These are phyloP conservation scores for Ibidorhyncha struthersii DNA, from an alignment of 2,113 vertebrate species.

Conservation along the genomic window DNA sequence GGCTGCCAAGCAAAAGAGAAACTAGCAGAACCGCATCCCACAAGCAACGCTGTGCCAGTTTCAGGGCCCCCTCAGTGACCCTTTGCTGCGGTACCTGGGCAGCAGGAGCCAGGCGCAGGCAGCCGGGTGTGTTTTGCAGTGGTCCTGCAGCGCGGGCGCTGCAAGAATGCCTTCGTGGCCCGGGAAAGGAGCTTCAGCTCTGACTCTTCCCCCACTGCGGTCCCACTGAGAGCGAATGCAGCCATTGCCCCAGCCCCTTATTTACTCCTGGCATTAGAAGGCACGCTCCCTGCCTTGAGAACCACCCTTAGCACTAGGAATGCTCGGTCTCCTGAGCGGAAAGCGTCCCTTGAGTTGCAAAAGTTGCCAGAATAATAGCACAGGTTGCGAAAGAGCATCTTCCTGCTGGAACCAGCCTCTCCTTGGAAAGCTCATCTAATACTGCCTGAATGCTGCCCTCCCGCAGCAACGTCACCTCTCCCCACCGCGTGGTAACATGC, in stretches of 20 bases:
- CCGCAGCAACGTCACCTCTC: not conserved
- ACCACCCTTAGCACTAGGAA: not conserved
- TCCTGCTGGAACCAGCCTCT: not conserved
- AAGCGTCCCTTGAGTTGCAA: not conserved
- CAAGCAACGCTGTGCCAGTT: not conserved
- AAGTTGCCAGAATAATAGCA: rapidly evolving
- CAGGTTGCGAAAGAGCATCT: not conserved
- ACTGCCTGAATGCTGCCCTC: not conserved
- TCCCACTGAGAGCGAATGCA: not conserved
- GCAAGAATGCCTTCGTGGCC: not conserved
- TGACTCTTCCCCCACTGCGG: too few species aligned
- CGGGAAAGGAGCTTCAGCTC: not conserved
- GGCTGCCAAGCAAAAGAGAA: not conserved
- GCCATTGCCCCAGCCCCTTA: not conserved
- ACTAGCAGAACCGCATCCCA: not conserved
- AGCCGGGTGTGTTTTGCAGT: not conserved
- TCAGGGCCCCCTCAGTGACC: not conserved
- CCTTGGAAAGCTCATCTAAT: not conserved
- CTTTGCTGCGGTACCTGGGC: not conserved
- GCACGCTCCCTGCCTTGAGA: not conserved
- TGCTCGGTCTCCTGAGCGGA: rapidly evolving
- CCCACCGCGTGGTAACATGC: rapidly evolving
- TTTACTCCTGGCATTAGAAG: rapidly evolving
- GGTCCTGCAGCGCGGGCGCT: not conserved
- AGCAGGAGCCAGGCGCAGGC: not conserved